Base-by-base conservation (phyloP, 2,113 vertebrate species). In the Burhinus bistriatus region DNA sequence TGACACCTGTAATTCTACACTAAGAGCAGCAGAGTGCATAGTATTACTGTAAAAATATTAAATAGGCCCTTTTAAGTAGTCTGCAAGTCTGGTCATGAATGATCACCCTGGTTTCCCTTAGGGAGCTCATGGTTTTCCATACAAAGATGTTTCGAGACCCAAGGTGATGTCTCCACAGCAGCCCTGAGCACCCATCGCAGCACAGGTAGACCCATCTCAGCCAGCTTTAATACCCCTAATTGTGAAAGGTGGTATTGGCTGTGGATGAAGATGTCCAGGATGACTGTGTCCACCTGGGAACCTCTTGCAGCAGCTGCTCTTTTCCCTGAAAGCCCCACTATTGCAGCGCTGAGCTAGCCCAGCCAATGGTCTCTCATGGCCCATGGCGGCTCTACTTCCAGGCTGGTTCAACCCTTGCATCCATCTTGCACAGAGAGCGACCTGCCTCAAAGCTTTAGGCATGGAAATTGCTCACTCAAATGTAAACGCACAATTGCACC, bases 41-140 rank as follows among this genome's bases (percentile, higher is more conserved):
- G 89, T 94, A 85, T 96, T 97, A 82, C 96, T 95, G 87, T 92
- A 87, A 95, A 95, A 95, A 91, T 96, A 93, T 80, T 93, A 76
- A 94, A 59, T 76, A 90, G 34, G 34, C 34, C 81, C 27, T 91
- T 83, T 95, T 26, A 94, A 94, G 66, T 36, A 90, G 38, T 87
- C 62, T 92, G 89, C 65, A 69, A 83, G 47, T 11, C 79, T 59
- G 29, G 68, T 40, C n/a, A 25, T 80, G 75, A 77, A 45, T 85
- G 52, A 77, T 55, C 55, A 62, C 20, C 45, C 49, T 5, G 3
- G 10, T 38, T 12, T 89, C 70, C 89, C 80, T 65, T 55, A 36
- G 17, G 75, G 36, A 82, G 25, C 30, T 55, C 55, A 4, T 30
- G 66, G 54, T 54, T 85, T 47, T 70, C 78, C 49, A 19, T 32